Percentiles rank a stretch among this genome's conserved stretches.
These are phyloP conservation scores for Goniozus legneri DNA, from an alignment of 1,140 invertebrate species.

Conservation along the genomic window DNA sequence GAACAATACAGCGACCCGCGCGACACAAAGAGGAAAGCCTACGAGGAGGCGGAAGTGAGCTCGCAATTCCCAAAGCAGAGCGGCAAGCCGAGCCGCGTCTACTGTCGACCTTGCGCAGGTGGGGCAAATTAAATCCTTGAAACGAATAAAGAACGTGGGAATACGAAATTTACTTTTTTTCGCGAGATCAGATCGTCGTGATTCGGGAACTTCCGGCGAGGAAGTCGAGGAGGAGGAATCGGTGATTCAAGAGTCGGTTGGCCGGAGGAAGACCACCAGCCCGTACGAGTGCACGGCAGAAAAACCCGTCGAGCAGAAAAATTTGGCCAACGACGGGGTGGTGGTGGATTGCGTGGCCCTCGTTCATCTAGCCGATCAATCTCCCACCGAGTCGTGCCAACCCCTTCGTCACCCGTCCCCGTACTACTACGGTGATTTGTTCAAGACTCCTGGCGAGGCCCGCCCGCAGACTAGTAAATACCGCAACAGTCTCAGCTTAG, in stretches of 20 bases:
- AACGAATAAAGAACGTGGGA: neutral
- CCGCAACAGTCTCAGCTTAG: slow-evolving; percentile 65
- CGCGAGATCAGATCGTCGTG: slow-evolving; percentile 38
- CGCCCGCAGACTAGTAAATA: slow-evolving; percentile 44
- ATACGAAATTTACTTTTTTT: neutral
- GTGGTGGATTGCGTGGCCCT: slow-evolving; percentile 42
- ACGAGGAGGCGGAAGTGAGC: slow-evolving; percentile 46
- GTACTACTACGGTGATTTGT: slow-evolving; percentile 74
- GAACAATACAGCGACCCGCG: slow-evolving; percentile 56
- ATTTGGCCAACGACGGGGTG: slow-evolving; percentile 23
- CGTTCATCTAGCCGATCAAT: slow-evolving; percentile 44
- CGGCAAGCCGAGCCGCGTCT: slow-evolving; percentile 57
- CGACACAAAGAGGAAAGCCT: slow-evolving; percentile 52
- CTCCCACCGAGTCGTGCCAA: slow-evolving; percentile 48
- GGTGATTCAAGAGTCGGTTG: slow-evolving; percentile 19
- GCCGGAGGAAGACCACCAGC: slow-evolving; percentile 30
- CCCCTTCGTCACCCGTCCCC: slow-evolving; percentile 67
- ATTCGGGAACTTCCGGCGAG: slow-evolving; percentile 43
- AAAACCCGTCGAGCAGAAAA: slow-evolving; percentile 20
- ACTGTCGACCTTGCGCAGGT: slow-evolving; percentile 61
- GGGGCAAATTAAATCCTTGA: too few species aligned
- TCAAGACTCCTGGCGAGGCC: slow-evolving; percentile 53
- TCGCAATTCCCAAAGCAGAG: slow-evolving; percentile 51
- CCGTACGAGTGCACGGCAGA: slow-evolving; percentile 22
- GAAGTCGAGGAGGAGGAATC: slow-evolving; percentile 44